A percentile compares a stretch with the other conserved stretches of the same genome.
These are phyloP conservation scores for Drosophila subpulchrella DNA, from an alignment of 1,140 invertebrate species.

Conservation along the genomic window DNA sequence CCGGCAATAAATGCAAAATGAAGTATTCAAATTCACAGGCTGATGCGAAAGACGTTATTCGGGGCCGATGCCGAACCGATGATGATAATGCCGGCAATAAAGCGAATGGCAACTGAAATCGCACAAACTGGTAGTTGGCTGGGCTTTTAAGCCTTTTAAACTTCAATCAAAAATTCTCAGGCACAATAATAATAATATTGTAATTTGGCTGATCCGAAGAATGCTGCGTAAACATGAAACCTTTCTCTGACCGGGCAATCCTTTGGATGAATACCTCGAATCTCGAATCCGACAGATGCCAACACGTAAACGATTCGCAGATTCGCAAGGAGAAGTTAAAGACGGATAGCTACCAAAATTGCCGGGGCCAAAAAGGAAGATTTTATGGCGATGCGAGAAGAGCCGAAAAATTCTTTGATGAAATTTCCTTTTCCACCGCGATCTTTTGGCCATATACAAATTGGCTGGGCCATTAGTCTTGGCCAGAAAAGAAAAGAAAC, in stretches of 20 bases:
- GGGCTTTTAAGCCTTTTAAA: slow-evolving; percentile 73
- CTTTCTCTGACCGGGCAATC: slow-evolving; percentile 48
- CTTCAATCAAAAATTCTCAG: slow-evolving; percentile 82
- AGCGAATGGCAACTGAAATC: slow-evolving; percentile 78
- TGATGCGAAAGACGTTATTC: slow-evolving; percentile 48
- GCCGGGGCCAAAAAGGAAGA: slow-evolving; percentile 22
- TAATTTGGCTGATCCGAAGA: slow-evolving; percentile 64
- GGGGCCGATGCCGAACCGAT: slow-evolving; percentile 21
- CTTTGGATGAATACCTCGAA: slow-evolving; percentile 7
- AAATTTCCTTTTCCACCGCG: slow-evolving; percentile 48
- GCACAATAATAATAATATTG: slow-evolving; percentile 75
- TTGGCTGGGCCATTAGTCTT: slow-evolving; percentile 76
- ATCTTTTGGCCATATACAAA: slow-evolving; percentile 67
- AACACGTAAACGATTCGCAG: slow-evolving; percentile 77
- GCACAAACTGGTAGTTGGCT: slow-evolving; percentile 72
- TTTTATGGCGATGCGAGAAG: slow-evolving; percentile 75
- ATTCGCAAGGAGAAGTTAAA: slow-evolving; percentile 18
- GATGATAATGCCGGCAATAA: slow-evolving; percentile 77
- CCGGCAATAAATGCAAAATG: slow-evolving; percentile 47
- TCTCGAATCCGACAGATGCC: slow-evolving; percentile 51
- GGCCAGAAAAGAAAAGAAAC: slow-evolving; percentile 54
- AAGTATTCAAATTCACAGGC: slow-evolving; percentile 77
- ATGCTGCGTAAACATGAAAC: slow-evolving; percentile 53
- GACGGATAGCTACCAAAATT: slow-evolving; percentile 60
- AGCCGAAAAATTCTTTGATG: slow-evolving; percentile 70